Evolutionary conservation across 2,888 invertebrate genomes (phyloP), one percentile per base, ranked within the genome.

Genomic region (Rhyacophila evoluta): DNA sequence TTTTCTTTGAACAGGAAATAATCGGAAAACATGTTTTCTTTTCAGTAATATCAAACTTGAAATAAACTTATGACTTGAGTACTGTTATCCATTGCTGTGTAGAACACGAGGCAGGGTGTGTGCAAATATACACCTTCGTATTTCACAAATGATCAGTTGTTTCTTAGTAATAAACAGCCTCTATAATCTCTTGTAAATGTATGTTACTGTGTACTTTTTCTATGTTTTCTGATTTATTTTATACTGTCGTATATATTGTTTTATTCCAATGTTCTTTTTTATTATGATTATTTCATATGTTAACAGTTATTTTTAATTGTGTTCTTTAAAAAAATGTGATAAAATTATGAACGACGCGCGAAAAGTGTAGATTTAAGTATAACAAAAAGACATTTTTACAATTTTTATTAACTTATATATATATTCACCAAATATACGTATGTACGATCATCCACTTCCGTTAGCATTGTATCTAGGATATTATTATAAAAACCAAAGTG

Each of bases 401-500:
- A 55, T 55, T 55, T 55, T 25, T 55, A 55, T 55, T 55, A 55
- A 55, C 55, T 55, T 55, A 19, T 55, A n/a, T n/a, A n/a, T n/a
- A n/a, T n/a, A 55, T 55, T 55, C 55, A 55, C 55, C 55, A 55
- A 55, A 55, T 55, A 55, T 55, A 55, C 55, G 55, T 55, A 55
- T 55, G 55, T 55, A 55, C 19, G 15, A 55, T 55, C 55, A 55
- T 55, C 55, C 55, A 55, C 55, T 55, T 55, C 55, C 55, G 25
- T 19, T 55, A 25, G 19, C 10, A 19, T 55, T 55, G 55, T 25
- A 55, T 19, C 19, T 55, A 55, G 55, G 55, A 1, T 55, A 41
- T 41, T 41, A 3, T 41, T 38, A 41, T 8, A 19, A 25, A 55
- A 55, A 55, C 55, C 55, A 55, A 55, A 55, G 55, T 55, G 55